These are phyloP conservation scores for Vidua chalybeata DNA, from an alignment of 2,113 vertebrate genomes.

Conservation along the genomic window DNA sequence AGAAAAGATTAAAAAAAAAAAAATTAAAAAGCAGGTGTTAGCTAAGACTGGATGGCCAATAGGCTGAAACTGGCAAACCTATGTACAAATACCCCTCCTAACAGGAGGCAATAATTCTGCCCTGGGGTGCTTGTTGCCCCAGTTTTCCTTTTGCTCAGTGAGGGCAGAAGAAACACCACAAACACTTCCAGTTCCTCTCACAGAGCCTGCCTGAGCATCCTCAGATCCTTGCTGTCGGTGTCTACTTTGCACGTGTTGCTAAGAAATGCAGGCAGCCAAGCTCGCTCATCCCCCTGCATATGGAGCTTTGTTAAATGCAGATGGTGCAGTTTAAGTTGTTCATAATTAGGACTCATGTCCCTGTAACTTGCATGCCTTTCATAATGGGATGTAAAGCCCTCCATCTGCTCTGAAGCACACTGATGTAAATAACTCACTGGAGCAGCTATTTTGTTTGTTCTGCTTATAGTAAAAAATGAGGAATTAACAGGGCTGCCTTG, in stretches of 20 bases:
- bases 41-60: background rate
- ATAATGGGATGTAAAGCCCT: conserved; percentile 13
- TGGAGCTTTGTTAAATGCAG: conserved; percentile 50
- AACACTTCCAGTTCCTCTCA: background rate
- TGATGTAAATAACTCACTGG: conserved; percentile 38
- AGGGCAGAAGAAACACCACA: background rate
- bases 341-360: conserved; percentile 42
- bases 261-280: background rate
- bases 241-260: background rate
- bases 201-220: background rate
- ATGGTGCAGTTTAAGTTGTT: conserved; percentile 39
- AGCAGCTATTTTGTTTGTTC: conserved; percentile 16
- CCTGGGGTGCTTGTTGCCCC: background rate
- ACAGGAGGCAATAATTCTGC: background rate
- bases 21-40: background rate
- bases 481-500: background rate
- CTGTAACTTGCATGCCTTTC: conserved; percentile 24
- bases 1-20: background rate
- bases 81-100: accelerated
- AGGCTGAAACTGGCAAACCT: background rate
- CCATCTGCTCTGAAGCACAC: conserved; percentile 39
- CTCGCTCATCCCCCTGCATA: background rate
- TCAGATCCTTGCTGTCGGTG: background rate
- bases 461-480: background rate
- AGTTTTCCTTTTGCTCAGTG: background rate